phyloP scores from a whole-genome alignment of 2,797 vertebrate species.

The Brachyrhaphis roseni region DNA sequence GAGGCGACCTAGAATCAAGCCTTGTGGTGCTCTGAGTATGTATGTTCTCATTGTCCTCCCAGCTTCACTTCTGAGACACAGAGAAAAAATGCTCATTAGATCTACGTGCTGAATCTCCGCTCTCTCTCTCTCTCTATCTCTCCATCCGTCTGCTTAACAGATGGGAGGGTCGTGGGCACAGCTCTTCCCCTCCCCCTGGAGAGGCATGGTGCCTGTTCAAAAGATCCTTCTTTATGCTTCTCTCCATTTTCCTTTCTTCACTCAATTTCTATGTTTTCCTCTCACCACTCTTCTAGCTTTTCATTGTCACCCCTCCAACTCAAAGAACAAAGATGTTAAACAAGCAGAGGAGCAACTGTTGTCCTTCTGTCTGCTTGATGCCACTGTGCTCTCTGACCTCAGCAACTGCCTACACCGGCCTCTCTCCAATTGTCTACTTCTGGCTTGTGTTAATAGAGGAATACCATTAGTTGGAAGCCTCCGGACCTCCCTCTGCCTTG shows the following conservation, averaged over 20 bases:
- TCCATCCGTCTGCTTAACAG: conserved; percentile 80
- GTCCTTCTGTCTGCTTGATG: conserved; percentile 52
- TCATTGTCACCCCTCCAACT: conserved; percentile 58
- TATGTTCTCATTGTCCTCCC: conserved; percentile 80
- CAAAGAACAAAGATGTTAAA: conserved; percentile 44
- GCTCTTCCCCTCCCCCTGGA: conserved; percentile 78
- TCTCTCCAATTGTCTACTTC: conserved; percentile 38
- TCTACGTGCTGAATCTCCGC: conserved; percentile 77
- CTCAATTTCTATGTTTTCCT: conserved; percentile 44
- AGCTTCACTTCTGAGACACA: conserved; percentile 78
- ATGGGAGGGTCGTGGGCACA: conserved; percentile 81
- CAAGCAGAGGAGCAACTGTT: conserved; percentile 49
- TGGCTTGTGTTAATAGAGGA: conserved; percentile 41
- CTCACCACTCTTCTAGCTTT: conserved; percentile 35
- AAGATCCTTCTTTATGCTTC: conserved; percentile 77
- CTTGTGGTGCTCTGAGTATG: conserved; percentile 78
- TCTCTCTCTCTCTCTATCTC: conserved; percentile 58
- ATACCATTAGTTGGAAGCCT: conserved; percentile 24
- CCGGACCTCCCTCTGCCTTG: neutral
- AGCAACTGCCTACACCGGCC: conserved; percentile 27
- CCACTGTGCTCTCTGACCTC: conserved; percentile 51
- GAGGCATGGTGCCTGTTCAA: conserved; percentile 81
- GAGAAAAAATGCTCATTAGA: conserved; percentile 79
- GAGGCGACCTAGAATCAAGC: conserved; percentile 83
- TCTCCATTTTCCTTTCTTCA: conserved; percentile 60